Conservation (phyloP, 2,113 vertebrate species). For the Cheirogaleus medius region DNA sequence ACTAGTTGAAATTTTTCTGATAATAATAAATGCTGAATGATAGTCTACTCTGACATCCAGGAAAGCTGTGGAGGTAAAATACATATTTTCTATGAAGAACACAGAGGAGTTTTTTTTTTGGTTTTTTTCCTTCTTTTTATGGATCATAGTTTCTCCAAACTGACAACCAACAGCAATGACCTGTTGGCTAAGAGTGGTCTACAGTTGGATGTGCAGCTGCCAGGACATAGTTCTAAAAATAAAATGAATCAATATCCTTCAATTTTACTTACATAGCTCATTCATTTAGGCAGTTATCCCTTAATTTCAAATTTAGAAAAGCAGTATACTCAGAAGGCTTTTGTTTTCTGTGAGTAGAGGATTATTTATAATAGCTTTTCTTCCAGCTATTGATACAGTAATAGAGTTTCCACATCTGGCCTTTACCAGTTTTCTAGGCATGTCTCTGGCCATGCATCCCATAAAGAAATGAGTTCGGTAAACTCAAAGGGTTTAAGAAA, state of each 20-base stretch:
- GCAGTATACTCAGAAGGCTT: neutral
- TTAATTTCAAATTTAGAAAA: neutral
- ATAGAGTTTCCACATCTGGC: neutral
- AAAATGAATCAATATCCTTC: neutral
- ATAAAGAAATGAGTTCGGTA: neutral
- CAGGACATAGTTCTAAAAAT: neutral
- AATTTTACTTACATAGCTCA: neutral
- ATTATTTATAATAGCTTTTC: neutral
- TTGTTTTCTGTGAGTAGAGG: neutral
- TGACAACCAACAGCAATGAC: neutral
- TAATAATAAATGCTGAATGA: neutral
- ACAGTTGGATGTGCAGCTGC: neutral
- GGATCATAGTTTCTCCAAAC: neutral
- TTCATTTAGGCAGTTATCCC: neutral
- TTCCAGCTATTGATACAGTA: neutral
- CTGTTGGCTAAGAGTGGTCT: neutral
- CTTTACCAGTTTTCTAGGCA: neutral
- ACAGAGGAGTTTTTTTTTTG: neutral
- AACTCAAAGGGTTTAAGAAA: neutral
- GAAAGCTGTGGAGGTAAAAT: neutral
- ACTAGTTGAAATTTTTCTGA: neutral
- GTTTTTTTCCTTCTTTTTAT: neutral
- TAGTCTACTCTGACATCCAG: neutral
- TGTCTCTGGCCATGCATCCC: neutral
- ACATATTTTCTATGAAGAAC: neutral